Conservation (phyloP, 2,797 vertebrate genomes). For the Cetoscarus ocellatus region DNA sequence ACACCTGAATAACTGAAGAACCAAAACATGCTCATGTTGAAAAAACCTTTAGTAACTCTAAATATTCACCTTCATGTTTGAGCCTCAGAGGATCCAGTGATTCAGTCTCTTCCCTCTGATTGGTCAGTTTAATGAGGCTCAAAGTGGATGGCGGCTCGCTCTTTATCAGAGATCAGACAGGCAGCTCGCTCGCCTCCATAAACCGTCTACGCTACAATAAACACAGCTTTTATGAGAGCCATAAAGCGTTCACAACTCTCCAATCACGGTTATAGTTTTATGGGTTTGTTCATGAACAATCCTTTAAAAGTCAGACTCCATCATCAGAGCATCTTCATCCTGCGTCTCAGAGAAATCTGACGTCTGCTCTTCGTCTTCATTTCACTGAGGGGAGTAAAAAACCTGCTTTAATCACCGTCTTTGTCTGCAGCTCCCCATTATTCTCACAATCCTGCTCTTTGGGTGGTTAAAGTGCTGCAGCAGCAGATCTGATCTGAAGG, state of each 20-base stretch:
- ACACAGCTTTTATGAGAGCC: slow-evolving; percentile 64
- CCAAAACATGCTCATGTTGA: no score
- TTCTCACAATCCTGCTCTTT: slow-evolving; percentile 27
- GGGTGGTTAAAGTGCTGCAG: slow-evolving; percentile 35
- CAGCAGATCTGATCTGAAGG: slow-evolving; percentile 54
- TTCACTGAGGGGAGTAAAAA: slow-evolving; percentile 9
- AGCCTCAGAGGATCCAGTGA: no score
- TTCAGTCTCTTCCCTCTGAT: no score
- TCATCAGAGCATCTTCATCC: slow-evolving; percentile 44
- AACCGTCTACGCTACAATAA: slow-evolving; percentile 49
- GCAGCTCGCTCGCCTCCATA: slow-evolving; percentile 25
- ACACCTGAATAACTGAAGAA: no score
- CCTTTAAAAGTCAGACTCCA: slow-evolving; percentile 33
- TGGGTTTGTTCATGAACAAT: slow-evolving; percentile 31
- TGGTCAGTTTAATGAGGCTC: slow-evolving; percentile 45
- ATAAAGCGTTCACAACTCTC: slow-evolving; percentile 67
- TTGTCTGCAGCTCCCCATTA: slow-evolving; percentile 41
- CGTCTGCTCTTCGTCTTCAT: slow-evolving; percentile 23
- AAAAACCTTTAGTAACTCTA: no score
- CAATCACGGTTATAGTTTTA: slow-evolving; percentile 55
- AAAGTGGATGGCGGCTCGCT: slow-evolving; percentile 38
- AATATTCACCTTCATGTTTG: no score
- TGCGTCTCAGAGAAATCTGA: slow-evolving; percentile 48
- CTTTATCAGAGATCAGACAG: slow-evolving; percentile 37
- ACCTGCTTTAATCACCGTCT: slow-evolving; percentile 37